Evolutionary conservation across 2,888 invertebrate genomes (phyloP).

Genomic region (Microplitis manilae): DNA sequence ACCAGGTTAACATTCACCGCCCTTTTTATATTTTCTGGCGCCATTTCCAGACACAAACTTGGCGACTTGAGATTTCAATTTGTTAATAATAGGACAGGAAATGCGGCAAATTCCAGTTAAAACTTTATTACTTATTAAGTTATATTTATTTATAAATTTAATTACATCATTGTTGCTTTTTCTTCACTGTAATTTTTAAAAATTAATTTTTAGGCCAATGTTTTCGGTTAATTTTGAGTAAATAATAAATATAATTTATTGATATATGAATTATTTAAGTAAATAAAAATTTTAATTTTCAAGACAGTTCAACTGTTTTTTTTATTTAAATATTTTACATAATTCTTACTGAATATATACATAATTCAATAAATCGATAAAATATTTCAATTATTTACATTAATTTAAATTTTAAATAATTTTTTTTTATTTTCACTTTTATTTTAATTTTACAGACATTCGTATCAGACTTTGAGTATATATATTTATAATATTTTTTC

Average conservation of each 20-base stretch:
- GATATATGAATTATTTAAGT: background rate
- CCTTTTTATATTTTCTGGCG: background rate
- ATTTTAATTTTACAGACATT: background rate
- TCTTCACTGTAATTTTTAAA: background rate
- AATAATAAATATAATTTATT: background rate
- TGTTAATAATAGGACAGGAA: background rate
- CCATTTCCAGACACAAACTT: background rate
- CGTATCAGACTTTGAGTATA: background rate
- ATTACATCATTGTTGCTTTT: background rate
- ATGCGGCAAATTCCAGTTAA: background rate
- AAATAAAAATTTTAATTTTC: background rate
- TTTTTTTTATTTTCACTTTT: background rate
- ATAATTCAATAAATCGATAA: background rate
- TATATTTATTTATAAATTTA: background rate
- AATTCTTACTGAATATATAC: background rate
- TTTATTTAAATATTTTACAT: background rate
- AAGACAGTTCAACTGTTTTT: background rate
- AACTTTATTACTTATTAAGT: background rate
- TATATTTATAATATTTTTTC: no score
- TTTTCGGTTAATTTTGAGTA: background rate
- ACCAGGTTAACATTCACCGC: constrained; percentile 1
- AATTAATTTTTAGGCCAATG: background rate
- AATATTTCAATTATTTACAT: background rate
- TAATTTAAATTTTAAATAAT: background rate
- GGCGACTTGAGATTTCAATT: background rate